Percentiles rank a stretch among this genome's conserved stretches.
Conservation (phyloP, 1,140 invertebrate genomes). For the Bombus waltoni region DNA sequence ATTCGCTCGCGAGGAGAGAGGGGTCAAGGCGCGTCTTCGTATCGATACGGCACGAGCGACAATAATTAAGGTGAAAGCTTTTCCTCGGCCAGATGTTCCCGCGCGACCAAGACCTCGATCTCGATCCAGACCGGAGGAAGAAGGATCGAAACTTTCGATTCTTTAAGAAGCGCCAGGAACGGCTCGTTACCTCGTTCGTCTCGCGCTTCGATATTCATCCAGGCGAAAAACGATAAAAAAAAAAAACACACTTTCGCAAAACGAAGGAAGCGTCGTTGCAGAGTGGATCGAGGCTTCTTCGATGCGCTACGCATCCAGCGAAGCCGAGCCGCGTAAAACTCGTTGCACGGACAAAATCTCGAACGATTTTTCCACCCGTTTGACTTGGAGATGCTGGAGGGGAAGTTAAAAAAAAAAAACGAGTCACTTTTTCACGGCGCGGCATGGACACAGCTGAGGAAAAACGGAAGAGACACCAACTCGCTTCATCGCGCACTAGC, state of each 20-base stretch:
- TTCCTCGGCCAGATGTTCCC: conserved; percentile 18
- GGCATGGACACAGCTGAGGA: too few relatives aligned
- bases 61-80: conserved; percentile 56
- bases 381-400: too few relatives aligned
- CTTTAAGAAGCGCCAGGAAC: neutral
- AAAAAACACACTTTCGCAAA: neutral
- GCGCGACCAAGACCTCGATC: conserved; percentile 50
- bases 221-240: too few relatives aligned
- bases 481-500: too few relatives aligned
- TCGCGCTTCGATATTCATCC: neutral
- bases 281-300: neutral
- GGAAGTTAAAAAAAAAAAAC: too few relatives aligned
- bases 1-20: neutral
- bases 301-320: too few relatives aligned
- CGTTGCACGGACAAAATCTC: too few relatives aligned
- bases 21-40: neutral
- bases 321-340: too few relatives aligned
- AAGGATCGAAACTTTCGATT: conserved; percentile 45
- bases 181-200: neutral
- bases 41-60: neutral
- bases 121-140: neutral
- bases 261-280: too few relatives aligned
- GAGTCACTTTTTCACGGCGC: too few relatives aligned
- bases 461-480: too few relatives aligned
- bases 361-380: too few relatives aligned